Conservation (phyloP, 2,888 invertebrate species). For the Petrophora chlorosata region DNA sequence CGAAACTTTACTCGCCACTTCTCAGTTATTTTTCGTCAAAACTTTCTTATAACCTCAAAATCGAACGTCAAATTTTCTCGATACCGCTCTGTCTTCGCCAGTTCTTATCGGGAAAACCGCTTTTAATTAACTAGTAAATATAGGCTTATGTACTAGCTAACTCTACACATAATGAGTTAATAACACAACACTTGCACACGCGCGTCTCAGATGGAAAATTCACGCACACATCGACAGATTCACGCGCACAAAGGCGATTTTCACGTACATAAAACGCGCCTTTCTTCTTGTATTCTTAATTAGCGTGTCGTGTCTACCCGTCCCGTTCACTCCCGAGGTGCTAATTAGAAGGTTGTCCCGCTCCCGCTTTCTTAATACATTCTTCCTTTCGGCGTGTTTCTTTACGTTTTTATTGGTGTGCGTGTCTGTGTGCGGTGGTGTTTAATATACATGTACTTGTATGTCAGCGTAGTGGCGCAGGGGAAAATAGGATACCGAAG, state of each 20-base stretch:
- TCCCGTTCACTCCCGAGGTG: conserved; percentile 73
- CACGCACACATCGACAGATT: conserved; percentile 54
- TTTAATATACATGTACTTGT: conserved; percentile 84
- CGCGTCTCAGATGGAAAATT: conserved; percentile 67
- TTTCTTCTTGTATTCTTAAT: conserved; percentile 89
- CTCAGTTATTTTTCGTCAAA: conserved; percentile 7
- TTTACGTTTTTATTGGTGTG: conserved; percentile 84
- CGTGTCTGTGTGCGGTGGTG: conserved; percentile 82
- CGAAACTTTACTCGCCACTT: conserved; percentile 18
- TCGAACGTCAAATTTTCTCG: conserved; percentile 38
- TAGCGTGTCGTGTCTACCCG: conserved; percentile 80
- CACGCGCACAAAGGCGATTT: conserved; percentile 55
- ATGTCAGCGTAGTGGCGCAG: conserved; percentile 72
- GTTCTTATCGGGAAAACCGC: conserved; percentile 76
- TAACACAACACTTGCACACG: conserved; percentile 70
- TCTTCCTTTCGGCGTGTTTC: conserved; percentile 83
- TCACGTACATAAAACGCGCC: conserved; percentile 81
- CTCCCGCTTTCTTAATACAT: conserved; percentile 84
- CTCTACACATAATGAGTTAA: conserved; percentile 83
- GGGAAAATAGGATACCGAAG: conserved; percentile 38
- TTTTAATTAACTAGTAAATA: conserved; percentile 82
- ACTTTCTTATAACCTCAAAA: conserved; percentile 20
- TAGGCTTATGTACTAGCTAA: conserved; percentile 74
- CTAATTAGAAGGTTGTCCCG: conserved; percentile 79
- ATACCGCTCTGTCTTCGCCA: conserved; percentile 64